Percentiles rank a stretch among this genome's conserved stretches.
Conservation (phyloP, 2,888 invertebrate species). For the Cecidostiba fungosa region DNA sequence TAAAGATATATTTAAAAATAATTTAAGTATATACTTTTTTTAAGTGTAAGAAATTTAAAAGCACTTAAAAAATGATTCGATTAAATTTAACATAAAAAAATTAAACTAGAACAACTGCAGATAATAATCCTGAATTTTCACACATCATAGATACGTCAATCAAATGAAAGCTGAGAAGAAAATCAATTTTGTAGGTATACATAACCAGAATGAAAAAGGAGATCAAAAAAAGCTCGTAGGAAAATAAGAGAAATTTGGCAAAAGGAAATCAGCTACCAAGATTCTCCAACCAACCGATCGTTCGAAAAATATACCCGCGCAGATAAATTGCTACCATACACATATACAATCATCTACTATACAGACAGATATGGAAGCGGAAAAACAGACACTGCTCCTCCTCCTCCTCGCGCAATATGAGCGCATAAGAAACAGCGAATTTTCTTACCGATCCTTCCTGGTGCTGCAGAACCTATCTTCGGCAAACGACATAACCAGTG, state of each 20-base stretch:
- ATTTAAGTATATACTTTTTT: too few relatives aligned
- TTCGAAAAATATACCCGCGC: not conserved
- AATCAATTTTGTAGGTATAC: not conserved
- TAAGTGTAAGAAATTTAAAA: too few relatives aligned
- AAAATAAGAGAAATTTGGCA: not conserved
- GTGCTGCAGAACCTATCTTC: not conserved
- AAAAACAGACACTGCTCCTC: not conserved
- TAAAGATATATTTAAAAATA: too few relatives aligned
- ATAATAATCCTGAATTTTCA: too few relatives aligned
- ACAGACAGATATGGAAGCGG: not conserved
- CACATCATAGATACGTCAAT: too few relatives aligned
- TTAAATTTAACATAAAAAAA: too few relatives aligned
- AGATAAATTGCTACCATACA: not conserved
- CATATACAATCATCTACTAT: not conserved
- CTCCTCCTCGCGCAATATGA: not conserved
- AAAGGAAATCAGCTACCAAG: not conserved
- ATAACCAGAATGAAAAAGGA: not conserved
- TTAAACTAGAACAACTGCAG: too few relatives aligned
- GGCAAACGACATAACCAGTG: constrained; percentile 6
- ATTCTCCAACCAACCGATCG: not conserved
- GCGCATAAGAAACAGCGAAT: not conserved
- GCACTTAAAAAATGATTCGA: too few relatives aligned
- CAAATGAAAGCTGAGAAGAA: not conserved
- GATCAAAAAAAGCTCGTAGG: not conserved
- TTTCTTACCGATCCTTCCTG: constrained; percentile 1